Percentiles rank a stretch among this genome's conserved stretches.
phyloP scores from a whole-genome alignment of 2,797 vertebrate species.

The Cuculus canorus region DNA sequence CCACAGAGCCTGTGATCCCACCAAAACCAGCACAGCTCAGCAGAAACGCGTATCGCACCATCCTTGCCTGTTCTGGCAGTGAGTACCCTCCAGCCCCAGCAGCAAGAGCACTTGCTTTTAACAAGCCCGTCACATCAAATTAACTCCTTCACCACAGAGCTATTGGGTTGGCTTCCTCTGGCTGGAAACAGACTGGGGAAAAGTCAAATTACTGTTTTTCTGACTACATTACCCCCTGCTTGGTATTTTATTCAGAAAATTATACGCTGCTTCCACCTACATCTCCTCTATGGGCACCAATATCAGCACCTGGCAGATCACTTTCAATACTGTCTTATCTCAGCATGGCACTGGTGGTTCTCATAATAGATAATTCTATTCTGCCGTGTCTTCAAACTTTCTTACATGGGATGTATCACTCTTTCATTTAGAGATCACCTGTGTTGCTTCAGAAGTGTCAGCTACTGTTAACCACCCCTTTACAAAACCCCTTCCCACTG shows the following conservation, averaged over 20 bases:
- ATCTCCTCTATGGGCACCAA: rapidly evolving
- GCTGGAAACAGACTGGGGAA: background rate
- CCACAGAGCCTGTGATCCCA: background rate
- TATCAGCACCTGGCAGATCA: background rate
- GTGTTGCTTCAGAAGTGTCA: background rate
- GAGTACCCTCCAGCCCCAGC: background rate
- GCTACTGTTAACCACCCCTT: background rate
- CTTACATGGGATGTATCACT: background rate
- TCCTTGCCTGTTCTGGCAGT: background rate
- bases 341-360: background rate
- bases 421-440: background rate
- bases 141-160: background rate
- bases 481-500: background rate
- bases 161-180: background rate
- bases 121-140: background rate
- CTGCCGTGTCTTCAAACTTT: background rate
- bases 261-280: rapidly evolving
- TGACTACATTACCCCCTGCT: background rate
- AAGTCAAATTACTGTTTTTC: background rate
- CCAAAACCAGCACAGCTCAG: background rate
- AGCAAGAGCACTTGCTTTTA: background rate
- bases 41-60: background rate
- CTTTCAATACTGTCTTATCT: background rate
- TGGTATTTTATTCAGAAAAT: background rate
- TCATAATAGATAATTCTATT: background rate